Evolutionary conservation across 2,888 invertebrate species (phyloP).

Genomic region (Himalopsyche kuldschensis): DNA sequence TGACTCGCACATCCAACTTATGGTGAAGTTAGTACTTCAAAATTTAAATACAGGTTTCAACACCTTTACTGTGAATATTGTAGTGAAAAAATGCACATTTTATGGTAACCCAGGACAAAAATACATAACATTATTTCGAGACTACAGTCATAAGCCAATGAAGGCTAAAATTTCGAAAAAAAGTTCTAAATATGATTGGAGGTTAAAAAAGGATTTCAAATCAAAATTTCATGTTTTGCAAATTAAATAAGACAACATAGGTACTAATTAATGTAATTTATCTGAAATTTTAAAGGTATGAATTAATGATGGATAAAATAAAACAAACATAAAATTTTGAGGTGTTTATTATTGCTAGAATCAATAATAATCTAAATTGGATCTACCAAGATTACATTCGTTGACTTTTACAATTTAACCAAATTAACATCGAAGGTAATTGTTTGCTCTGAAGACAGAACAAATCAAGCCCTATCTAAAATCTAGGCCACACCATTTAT

Average conservation of each 20-base stretch:
- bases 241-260: background rate
- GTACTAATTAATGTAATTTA: constrained; percentile 1
- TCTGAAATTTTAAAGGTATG: constrained; percentile 4
- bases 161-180: background rate
- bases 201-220: background rate
- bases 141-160: background rate
- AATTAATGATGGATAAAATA: constrained; percentile 24
- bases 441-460: constrained; percentile 42
- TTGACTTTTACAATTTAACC: constrained; percentile 60
- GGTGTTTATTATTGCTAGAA: constrained; percentile 59
- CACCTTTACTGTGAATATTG: no score
- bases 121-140: background rate
- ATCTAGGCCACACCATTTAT: constrained; percentile 61
- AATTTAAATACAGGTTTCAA: no score
- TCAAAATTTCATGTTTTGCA: background rate
- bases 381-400: constrained; percentile 64
- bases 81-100: no score
- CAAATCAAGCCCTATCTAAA: constrained; percentile 56
- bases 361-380: constrained; percentile 53
- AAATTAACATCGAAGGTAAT: constrained; percentile 53
- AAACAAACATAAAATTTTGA: constrained; percentile 38
- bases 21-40: no score
- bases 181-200: background rate
- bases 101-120: no score
- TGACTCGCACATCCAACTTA: no score